Evolutionary conservation across 2,888 invertebrate genomes (phyloP).

Genomic region (Pristionchus arcanus): DNA sequence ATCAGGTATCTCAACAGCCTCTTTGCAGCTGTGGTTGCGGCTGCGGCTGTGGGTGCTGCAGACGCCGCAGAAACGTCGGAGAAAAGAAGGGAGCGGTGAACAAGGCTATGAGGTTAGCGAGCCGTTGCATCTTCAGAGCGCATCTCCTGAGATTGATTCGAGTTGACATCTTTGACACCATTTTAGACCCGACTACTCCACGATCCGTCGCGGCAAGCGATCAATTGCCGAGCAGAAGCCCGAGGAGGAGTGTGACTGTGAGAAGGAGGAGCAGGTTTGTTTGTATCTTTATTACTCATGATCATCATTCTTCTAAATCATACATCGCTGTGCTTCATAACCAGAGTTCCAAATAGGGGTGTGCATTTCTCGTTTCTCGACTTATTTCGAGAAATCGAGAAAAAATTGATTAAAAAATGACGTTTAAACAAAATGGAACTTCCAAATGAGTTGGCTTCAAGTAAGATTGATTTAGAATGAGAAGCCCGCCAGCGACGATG

Average conservation of each 20-base stretch:
- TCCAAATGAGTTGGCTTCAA: background rate
- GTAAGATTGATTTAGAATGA: background rate
- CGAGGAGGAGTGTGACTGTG: constrained; percentile 30
- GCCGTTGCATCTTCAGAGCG: background rate
- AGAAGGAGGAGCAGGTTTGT: constrained; percentile 28
- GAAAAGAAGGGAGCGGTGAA: constrained; percentile 21
- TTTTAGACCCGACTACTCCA: constrained; percentile 46
- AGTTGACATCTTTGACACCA: too few species aligned
- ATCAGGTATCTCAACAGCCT: background rate
- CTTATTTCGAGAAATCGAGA: too few species aligned
- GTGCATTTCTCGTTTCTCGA: too few species aligned
- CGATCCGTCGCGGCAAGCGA: constrained; percentile 19
- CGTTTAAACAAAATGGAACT: too few species aligned
- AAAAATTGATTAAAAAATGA: background rate
- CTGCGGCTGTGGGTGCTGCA: constrained; percentile 13
- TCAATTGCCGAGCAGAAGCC: background rate
- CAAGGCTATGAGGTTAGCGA: background rate
- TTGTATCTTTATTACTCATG: too few species aligned
- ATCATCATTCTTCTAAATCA: too few species aligned
- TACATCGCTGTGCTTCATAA: too few species aligned
- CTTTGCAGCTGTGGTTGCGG: constrained; percentile 27
- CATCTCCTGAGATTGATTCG: too few species aligned
- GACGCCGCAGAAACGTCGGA: background rate
- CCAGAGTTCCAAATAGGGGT: too few species aligned
- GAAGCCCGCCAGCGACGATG: background rate